Base-by-base conservation (phyloP, 2,888 invertebrate genomes). In the Idaea biselata region DNA sequence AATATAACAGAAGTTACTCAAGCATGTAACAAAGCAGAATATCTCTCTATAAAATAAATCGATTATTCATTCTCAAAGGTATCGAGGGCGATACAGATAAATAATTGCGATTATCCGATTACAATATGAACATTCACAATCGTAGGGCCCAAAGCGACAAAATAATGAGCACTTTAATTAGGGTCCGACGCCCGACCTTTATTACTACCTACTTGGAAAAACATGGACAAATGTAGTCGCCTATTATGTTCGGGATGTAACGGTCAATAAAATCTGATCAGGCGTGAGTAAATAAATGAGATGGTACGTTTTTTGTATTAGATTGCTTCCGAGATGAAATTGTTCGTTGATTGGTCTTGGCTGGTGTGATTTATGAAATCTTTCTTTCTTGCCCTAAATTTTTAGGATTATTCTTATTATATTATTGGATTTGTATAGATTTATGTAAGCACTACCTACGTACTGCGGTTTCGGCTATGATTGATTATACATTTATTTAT, bases 111-210 rank as follows among this genome's bases (percentile, higher is more conserved):
- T 68, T 68, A 71, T 63, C 69, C 69, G 69, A 68, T 70, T 70
- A 69, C 68, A 69, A 78, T 73, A 75, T 73, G 67, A 69, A 75
- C 74, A n/a, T n/a, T n/a, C n/a, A n/a, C n/a, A 44, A 14, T 44
- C 44, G 44, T 70, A 74, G 73, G 69, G 68, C 71, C 68, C 70
- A 64, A 70, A 73, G 72, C 71, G 72, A 73, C 75, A 74, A 73
- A 73, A 76, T 81, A 80, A 81, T 80, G 80, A 80, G 77, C 78
- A 78, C 75, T 79, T 80, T 86, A 86, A 85, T 87, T 84, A 82
- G 75, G 78, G 78, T 75, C 73, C 76, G 71, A 67, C 65, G 67
- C 70, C 74, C 72, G 70, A 75, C 73, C 74, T 75, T 76, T 70
- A 77, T 79, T 78, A 70, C 63, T 68, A 69, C 55, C 11, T 44